These are phyloP conservation scores for Apomyelois bistriatella DNA, from an alignment of 2,888 invertebrate species.

Conservation along the genomic window DNA sequence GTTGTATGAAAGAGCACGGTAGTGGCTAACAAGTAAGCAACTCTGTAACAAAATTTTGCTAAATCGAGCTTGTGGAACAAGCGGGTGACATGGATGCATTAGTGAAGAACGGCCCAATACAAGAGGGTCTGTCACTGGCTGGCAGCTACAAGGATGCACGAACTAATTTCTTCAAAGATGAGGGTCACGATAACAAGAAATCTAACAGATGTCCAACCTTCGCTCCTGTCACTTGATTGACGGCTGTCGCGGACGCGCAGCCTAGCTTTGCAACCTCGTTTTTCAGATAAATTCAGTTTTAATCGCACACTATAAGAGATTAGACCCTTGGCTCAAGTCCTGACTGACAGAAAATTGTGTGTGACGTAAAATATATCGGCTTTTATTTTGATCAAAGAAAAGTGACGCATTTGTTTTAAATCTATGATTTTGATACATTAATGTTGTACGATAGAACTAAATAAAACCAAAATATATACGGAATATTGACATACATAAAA, in stretches of 20 bases:
- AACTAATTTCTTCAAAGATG: slow-evolving; percentile 64
- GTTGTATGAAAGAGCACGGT: not conserved
- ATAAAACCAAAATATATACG: too few species aligned
- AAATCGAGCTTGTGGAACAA: slow-evolving; percentile 25
- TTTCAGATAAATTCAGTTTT: slow-evolving; percentile 24
- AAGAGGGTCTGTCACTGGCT: slow-evolving; percentile 41
- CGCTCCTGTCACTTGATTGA: slow-evolving; percentile 50
- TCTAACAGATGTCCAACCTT: slow-evolving; percentile 55
- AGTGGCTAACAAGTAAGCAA: not conserved
- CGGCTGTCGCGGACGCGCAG: slow-evolving; percentile 42
- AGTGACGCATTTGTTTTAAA: too few species aligned
- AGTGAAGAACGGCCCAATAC: slow-evolving; percentile 38
- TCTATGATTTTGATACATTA: too few species aligned
- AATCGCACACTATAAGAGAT: slow-evolving; percentile 23
- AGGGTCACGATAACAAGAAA: slow-evolving; percentile 64
- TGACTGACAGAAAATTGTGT: slow-evolving; percentile 15
- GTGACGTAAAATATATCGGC: not conserved
- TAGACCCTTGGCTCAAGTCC: slow-evolving; percentile 21
- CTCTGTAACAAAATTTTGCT: slow-evolving; percentile 13
- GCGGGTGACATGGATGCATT: slow-evolving; percentile 36
- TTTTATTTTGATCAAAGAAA: not conserved
- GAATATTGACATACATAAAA: too few species aligned
- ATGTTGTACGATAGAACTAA: too few species aligned
- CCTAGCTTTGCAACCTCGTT: slow-evolving; percentile 22
- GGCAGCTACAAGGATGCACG: slow-evolving; percentile 52